Evolutionary conservation across 2,888 invertebrate species (phyloP).

Genomic region (Petrophora chlorosata): DNA sequence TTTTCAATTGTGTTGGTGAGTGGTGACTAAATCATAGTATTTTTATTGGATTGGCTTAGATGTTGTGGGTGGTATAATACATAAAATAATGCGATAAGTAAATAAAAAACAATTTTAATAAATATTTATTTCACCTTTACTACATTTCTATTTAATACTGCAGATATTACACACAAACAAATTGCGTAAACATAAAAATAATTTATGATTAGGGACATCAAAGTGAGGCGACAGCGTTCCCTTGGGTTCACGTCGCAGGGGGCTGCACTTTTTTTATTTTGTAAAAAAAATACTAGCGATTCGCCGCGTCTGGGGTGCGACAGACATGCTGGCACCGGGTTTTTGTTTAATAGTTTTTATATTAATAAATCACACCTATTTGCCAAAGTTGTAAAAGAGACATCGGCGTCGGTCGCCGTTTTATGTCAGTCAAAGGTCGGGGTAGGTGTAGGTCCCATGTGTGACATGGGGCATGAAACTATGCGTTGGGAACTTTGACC

Average conservation of each 20-base stretch:
- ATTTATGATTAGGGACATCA: constrained; percentile 59
- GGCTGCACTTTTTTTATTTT: constrained; percentile 59
- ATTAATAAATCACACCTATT: constrained; percentile 56
- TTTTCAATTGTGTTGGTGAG: background rate
- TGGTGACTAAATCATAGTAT: no score
- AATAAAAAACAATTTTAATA: no score
- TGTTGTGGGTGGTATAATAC: no score
- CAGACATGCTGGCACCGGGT: constrained; percentile 74
- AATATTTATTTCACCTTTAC: background rate
- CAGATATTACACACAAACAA: constrained; percentile 14
- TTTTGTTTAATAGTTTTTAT: constrained; percentile 61
- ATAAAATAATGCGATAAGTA: no score
- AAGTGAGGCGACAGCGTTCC: constrained; percentile 60
- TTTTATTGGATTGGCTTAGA: no score
- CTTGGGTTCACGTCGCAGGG: constrained; percentile 55
- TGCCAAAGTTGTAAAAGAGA: constrained; percentile 29
- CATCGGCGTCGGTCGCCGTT: constrained; percentile 21
- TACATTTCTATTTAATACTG: background rate
- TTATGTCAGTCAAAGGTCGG: constrained; percentile 18
- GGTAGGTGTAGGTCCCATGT: constrained; percentile 11
- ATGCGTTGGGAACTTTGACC: no score
- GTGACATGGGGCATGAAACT: constrained; percentile 5
- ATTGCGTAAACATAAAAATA: constrained; percentile 41
- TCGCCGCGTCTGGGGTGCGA: constrained; percentile 43
- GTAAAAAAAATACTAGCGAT: constrained; percentile 57